These are phyloP conservation scores for Sterna hirundo DNA, from an alignment of 2,113 vertebrate genomes.

Conservation along the genomic window DNA sequence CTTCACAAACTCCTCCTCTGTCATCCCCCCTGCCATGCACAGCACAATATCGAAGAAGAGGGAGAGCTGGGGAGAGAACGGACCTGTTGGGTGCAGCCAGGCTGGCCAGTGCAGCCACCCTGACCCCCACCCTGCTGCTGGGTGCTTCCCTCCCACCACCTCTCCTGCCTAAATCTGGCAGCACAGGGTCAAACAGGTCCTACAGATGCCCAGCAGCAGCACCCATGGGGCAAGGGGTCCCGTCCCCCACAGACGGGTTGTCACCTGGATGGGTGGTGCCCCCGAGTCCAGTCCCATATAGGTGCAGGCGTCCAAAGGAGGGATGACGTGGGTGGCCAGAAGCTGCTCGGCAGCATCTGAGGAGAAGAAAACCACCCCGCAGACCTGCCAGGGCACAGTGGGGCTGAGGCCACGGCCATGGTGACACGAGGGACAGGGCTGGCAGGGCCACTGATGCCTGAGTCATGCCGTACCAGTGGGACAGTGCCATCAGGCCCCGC, in stretches of 20 bases:
- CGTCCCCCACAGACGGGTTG: rapidly evolving
- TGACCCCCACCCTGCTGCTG: neutral
- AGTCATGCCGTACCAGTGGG: slow-evolving; percentile 75
- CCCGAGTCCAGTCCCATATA: slow-evolving; percentile 96
- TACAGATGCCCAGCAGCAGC: neutral
- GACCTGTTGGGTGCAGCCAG: neutral
- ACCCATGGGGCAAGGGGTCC: rapidly evolving
- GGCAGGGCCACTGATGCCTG: rapidly evolving
- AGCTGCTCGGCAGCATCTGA: slow-evolving; percentile 84
- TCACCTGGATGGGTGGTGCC: slow-evolving; percentile 88
- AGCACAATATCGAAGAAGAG: slow-evolving; percentile 92
- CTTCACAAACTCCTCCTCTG: slow-evolving; percentile 76
- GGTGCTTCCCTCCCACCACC: neutral
- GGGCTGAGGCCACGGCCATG: neutral
- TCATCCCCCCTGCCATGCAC: slow-evolving; percentile 84
- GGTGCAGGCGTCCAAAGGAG: slow-evolving; percentile 93
- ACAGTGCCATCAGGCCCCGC: slow-evolving; percentile 80
- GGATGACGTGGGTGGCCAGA: slow-evolving; percentile 86
- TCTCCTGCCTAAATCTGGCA: neutral
- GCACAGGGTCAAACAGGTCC: neutral
- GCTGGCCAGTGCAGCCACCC: neutral
- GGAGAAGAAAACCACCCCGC: slow-evolving; percentile 90
- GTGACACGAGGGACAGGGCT: rapidly evolving
- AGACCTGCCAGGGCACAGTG: slow-evolving; percentile 79
- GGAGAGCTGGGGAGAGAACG: slow-evolving; percentile 79